Conservation (phyloP, 2,113 vertebrate genomes). For the Panthera uncia region DNA sequence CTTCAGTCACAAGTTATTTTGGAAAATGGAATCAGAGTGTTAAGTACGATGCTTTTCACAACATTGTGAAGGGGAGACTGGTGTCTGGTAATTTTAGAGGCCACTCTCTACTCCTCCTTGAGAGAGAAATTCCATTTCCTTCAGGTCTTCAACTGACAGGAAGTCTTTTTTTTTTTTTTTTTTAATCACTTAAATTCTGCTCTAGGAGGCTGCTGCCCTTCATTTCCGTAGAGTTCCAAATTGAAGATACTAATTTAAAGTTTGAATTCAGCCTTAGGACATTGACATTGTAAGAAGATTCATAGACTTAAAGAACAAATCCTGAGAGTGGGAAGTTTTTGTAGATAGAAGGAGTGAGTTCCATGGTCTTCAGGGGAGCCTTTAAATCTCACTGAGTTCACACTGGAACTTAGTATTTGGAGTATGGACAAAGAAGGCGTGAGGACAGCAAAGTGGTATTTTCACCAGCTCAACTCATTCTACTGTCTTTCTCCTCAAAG, state of each 20-base stretch:
- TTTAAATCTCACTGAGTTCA: not conserved
- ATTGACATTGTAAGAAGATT: conserved; percentile 7
- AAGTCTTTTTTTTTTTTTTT: not conserved
- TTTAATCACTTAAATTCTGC: not conserved
- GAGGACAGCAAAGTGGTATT: not conserved
- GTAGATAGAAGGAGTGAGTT: not conserved
- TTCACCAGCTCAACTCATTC: not conserved
- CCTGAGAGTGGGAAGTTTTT: not conserved
- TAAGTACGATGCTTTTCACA: not conserved
- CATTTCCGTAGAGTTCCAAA: not conserved
- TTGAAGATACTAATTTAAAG: not conserved
- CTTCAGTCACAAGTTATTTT: not conserved
- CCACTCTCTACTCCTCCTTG: not conserved
- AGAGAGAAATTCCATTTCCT: not conserved
- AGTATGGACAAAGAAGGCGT: not conserved
- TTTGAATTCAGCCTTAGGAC: not conserved
- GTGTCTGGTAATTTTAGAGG: not conserved
- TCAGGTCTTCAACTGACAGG: not conserved
- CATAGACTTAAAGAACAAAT: not conserved
- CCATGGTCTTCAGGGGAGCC: not conserved
- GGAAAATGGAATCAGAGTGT: not conserved
- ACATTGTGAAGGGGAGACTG: not conserved
- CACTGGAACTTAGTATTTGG: not conserved
- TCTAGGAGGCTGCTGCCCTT: not conserved
- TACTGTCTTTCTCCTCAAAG: not conserved